Conservation (phyloP, 2,797 vertebrate species). For the Myotis findleyi region DNA sequence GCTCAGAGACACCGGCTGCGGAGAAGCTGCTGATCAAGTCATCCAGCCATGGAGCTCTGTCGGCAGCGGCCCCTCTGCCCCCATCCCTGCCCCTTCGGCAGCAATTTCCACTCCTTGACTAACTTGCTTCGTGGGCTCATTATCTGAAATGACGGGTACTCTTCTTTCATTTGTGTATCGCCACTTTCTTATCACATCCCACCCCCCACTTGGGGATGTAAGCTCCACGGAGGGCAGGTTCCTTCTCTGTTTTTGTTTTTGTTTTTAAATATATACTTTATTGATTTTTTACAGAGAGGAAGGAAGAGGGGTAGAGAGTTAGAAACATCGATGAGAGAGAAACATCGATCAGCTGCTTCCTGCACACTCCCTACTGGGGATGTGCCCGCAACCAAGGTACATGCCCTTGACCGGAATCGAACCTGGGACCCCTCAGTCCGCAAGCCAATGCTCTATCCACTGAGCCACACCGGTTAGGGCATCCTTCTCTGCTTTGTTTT, state of each 20-base stretch:
- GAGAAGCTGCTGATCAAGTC: not conserved
- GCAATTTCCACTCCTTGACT: not conserved
- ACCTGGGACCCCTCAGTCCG: too few relatives aligned
- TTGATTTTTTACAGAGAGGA: too few relatives aligned
- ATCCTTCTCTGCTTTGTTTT: not conserved
- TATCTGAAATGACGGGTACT: not conserved
- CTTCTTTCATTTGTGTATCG: not conserved
- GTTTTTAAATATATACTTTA: too few relatives aligned
- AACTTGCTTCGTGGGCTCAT: not conserved
- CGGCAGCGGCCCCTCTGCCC: not conserved
- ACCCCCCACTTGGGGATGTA: accelerated
- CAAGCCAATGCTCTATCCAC: too few relatives aligned
- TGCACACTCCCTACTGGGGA: too few relatives aligned
- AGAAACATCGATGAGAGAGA: too few relatives aligned
- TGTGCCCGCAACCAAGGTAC: too few relatives aligned
- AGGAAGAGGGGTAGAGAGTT: too few relatives aligned
- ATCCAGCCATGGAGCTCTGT: not conserved
- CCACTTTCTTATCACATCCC: not conserved
- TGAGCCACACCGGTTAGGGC: too few relatives aligned
- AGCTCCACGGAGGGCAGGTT: not conserved
- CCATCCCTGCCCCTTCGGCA: not conserved
- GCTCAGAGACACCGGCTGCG: not conserved
- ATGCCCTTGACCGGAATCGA: too few relatives aligned
- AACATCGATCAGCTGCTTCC: too few relatives aligned
- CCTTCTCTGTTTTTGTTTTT: not conserved